Base-by-base conservation (phyloP, 2,888 invertebrate genomes). In the Diarsia dahlii region DNA sequence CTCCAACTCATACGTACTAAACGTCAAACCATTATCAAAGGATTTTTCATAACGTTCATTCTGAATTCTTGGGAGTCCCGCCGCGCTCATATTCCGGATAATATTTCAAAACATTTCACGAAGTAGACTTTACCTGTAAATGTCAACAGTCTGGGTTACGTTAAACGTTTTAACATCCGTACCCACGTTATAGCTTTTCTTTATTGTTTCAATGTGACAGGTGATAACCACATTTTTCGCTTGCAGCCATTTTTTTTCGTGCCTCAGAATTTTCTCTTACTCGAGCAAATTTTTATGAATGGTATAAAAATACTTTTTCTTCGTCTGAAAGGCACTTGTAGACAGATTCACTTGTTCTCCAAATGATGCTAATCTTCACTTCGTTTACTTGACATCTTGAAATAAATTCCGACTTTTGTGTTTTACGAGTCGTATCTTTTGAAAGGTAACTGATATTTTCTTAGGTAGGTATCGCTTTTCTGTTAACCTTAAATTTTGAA, bases 161-260 rank as follows among this genome's bases (percentile, higher is more conserved):
- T 75, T 77, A 82, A 80, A 77, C 80, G 71, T 77, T 86, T 71
- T 50, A 65, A 81, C 85, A 76, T 86, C 81, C 77, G 79, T 65
- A 83, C 77, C 81, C 70, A 62, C 65, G 69, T 78, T 76, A 78
- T n/a, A 71, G 80, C 65, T 63, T 67, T 84, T 84, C 74, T 81
- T 83, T 85, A 85, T 87, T 87, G 76, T 86, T 83, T 80, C 46
- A 63, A 74, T 52, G 62, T 81, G 78, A 71, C 84, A 80, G 74
- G 71, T 74, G 78, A 79, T 83, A 81, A 77, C 78, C 63, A 64
- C 72, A 74, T 74, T 67, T 68, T 65, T 66, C 46, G 67, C 74
- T 34, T 81, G 72, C 63, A 73, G 23, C 13, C 34, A 69, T 77
- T 79, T 77, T 86, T 28, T 82, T 76, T 67, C 50, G 63, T 45